These are phyloP conservation scores for Phoenicopterus ruber DNA, from an alignment of 2,113 vertebrate genomes.

Conservation along the genomic window DNA sequence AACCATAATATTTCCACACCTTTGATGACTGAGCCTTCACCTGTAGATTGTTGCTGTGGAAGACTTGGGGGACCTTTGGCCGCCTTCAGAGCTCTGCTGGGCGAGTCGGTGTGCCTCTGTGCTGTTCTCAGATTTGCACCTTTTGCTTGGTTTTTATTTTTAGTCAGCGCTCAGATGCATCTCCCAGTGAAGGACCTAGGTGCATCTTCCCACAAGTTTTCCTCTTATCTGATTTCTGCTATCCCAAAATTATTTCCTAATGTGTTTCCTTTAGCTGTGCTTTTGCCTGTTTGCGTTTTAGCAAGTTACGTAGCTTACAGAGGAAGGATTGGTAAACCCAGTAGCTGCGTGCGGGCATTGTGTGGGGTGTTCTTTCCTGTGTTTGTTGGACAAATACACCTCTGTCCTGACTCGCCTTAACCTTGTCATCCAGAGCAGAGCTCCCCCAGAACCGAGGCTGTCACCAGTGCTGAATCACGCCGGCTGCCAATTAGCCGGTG, in stretches of 20 bases:
- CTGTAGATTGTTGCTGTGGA: not conserved
- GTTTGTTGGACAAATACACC: not conserved
- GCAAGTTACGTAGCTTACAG: not conserved
- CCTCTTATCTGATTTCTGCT: not conserved
- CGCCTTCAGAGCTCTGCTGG: not conserved
- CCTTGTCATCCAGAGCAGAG: not conserved
- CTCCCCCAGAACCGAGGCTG: not conserved
- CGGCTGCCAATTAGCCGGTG: not conserved
- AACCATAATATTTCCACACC: not conserved
- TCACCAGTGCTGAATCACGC: not conserved
- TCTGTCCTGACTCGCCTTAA: not conserved
- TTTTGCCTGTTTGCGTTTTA: not conserved
- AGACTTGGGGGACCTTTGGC: not conserved
- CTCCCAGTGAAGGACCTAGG: not conserved
- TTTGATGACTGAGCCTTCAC: not conserved
- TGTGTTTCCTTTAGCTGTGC: not conserved
- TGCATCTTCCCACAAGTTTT: not conserved
- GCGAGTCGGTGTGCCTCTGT: rapidly evolving
- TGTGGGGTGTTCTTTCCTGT: not conserved
- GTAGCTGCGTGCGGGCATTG: rapidly evolving
- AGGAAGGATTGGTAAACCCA: not conserved
- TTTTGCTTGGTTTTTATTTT: not conserved
- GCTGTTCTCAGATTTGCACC: not conserved
- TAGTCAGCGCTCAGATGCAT: not conserved
- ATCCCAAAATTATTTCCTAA: not conserved